phyloP scores from a whole-genome alignment of 2,113 vertebrate species.

The Chionomys nivalis region DNA sequence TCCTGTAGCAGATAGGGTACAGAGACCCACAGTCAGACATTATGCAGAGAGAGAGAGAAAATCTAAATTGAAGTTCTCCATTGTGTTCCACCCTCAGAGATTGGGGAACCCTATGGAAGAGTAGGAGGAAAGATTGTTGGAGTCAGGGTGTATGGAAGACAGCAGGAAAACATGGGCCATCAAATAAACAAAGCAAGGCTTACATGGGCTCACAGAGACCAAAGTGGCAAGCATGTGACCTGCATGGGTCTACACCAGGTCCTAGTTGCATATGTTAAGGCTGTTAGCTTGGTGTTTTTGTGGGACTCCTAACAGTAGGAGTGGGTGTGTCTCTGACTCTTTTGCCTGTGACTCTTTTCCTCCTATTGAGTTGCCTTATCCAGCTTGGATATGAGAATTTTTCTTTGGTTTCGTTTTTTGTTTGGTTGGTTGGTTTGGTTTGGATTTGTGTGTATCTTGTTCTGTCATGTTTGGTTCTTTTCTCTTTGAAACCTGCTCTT shows the following conservation, averaged over 20 bases:
- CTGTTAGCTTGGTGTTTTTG: background rate
- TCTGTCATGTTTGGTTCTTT: background rate
- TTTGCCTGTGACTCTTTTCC: background rate
- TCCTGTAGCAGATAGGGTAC: background rate
- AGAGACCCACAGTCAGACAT: background rate
- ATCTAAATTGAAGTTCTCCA: background rate
- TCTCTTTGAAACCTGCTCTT: background rate
- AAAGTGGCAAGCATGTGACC: background rate
- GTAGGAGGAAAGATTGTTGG: background rate
- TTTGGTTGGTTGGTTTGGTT: too few species aligned
- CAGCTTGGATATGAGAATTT: background rate
- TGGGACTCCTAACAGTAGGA: background rate
- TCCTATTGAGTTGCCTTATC: background rate
- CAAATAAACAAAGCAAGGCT: background rate
- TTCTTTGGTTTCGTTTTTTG: background rate
- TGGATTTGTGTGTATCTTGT: background rate
- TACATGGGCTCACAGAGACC: background rate
- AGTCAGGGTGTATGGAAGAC: background rate
- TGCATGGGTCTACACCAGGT: background rate
- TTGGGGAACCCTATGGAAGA: background rate
- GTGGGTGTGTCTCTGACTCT: background rate
- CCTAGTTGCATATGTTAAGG: background rate
- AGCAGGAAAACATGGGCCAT: background rate
- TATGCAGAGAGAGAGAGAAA: background rate
- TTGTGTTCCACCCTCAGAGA: background rate